Conservation (phyloP, 2,113 vertebrate genomes). For the Tragelaphus buxtoni region DNA sequence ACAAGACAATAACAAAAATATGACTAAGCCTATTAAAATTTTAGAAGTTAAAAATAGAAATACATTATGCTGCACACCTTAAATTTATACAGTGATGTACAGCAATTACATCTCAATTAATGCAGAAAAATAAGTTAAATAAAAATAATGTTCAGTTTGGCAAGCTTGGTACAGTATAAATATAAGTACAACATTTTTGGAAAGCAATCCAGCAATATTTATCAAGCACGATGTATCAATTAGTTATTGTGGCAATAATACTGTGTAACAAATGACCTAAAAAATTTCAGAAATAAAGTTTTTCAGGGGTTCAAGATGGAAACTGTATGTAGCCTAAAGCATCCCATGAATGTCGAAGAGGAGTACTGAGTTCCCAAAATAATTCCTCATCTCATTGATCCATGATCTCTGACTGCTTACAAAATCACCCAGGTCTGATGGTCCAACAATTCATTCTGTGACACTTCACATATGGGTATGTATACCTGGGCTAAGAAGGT, state of each 20-base stretch:
- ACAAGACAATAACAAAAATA: conserved; percentile 1
- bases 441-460: not conserved
- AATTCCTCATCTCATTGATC: not conserved
- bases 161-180: not conserved
- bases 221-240: not conserved
- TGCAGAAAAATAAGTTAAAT: not conserved
- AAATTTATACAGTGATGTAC: not conserved
- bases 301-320: not conserved
- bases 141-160: not conserved
- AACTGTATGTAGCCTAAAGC: not conserved
- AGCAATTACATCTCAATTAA: not conserved
- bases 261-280: not conserved
- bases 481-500: not conserved
- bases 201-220: not conserved
- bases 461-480: not conserved
- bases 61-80: not conserved
- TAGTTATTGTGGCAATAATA: not conserved
- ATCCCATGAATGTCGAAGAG: not conserved
- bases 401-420: not conserved
- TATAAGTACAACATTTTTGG: not conserved
- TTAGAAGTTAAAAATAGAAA: conserved; percentile 17
- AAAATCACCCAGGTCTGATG: not conserved
- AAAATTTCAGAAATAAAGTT: not conserved
- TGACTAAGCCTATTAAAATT: not conserved
- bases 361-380: not conserved